phyloP scores from a whole-genome alignment of 2,888 invertebrate species.

The Thereva unica region DNA sequence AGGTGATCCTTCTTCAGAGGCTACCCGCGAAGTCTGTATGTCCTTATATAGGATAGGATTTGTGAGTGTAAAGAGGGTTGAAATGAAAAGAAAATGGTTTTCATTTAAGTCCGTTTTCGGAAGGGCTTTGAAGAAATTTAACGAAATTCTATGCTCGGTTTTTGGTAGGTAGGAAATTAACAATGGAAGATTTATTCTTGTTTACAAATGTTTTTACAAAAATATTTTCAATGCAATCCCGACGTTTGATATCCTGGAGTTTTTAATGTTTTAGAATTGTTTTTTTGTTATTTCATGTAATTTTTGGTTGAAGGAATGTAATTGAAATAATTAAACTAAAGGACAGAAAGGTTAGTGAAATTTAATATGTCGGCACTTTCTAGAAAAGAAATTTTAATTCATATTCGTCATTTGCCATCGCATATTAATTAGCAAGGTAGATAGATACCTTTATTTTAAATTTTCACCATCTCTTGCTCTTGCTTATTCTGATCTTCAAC shows the following conservation, averaged over 20 bases:
- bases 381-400: neutral
- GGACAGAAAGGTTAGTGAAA: too few relatives aligned
- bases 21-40: constrained; percentile 8
- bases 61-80: constrained; percentile 7
- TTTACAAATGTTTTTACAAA: constrained; percentile 32
- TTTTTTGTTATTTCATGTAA: too few relatives aligned
- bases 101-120: neutral
- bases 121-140: neutral
- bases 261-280: too few relatives aligned
- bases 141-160: neutral
- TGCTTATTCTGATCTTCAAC: too few relatives aligned
- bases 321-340: too few relatives aligned
- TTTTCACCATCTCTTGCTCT: too few relatives aligned
- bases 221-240: constrained; percentile 22
- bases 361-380: constrained; percentile 16
- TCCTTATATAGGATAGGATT: constrained; percentile 7
- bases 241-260: too few relatives aligned
- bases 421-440: constrained; percentile 2
- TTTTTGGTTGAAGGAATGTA: too few relatives aligned
- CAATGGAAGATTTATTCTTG: constrained; percentile 19
- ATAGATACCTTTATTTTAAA: too few relatives aligned
- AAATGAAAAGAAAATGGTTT: neutral
- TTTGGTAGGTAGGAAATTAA: constrained; percentile 10
- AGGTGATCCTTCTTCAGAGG: constrained; percentile 28
- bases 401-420: neutral